Conservation (phyloP, 2,113 vertebrate species). For the Macrotus californicus region DNA sequence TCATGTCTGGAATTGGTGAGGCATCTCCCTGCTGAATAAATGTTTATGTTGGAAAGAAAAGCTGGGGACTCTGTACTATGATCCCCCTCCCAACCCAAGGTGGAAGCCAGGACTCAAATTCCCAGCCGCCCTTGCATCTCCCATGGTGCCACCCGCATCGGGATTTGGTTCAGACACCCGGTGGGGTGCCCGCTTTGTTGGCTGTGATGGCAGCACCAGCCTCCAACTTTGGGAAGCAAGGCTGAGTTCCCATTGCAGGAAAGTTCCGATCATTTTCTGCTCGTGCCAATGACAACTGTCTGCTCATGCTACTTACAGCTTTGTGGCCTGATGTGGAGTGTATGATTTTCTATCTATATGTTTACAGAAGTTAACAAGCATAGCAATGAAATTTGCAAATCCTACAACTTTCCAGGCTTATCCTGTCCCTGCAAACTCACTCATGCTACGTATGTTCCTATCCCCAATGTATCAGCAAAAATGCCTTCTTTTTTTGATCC, state of each 20-base stretch:
- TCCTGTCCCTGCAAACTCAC: background rate
- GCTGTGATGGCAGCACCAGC: fast-evolving
- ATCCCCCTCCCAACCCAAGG: too few species aligned
- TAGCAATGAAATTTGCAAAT: background rate
- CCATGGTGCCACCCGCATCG: background rate
- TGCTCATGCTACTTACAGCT: fast-evolving
- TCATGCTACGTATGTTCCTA: too few species aligned
- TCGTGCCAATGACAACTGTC: background rate
- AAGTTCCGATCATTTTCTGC: background rate
- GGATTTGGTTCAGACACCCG: background rate
- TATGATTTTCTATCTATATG: background rate
- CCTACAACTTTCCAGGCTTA: background rate
- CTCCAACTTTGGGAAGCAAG: background rate
- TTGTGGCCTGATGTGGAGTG: background rate
- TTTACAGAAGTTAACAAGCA: background rate
- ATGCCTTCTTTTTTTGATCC: background rate
- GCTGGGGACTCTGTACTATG: background rate
- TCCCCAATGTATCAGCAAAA: background rate
- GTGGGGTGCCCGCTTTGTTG: background rate
- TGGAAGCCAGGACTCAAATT: background rate
- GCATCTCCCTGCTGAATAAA: background rate
- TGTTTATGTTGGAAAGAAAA: background rate
- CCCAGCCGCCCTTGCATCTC: background rate
- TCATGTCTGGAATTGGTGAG: background rate
- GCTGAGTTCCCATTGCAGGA: background rate